Percentiles rank a stretch among this genome's conserved stretches.
These are phyloP conservation scores for Strigamia maritima DNA, from an alignment of 2,888 invertebrate species.

Conservation along the genomic window DNA sequence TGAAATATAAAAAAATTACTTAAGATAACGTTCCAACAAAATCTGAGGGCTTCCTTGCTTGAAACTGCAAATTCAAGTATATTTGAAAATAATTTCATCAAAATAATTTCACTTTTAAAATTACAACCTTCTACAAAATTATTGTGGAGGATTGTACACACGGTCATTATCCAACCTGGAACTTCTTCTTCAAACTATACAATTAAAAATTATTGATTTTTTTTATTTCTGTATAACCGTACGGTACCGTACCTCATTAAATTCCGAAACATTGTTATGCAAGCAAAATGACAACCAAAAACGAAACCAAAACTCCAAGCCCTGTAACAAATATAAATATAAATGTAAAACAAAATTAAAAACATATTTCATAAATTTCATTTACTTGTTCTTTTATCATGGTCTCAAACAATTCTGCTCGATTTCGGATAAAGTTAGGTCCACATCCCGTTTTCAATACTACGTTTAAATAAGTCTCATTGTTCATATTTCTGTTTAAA, in stretches of 20 bases:
- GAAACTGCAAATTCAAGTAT: not conserved
- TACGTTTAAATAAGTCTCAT: not conserved
- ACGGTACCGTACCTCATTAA: not conserved
- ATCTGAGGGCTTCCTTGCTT: not conserved
- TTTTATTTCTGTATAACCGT: no score
- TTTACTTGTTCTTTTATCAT: constrained; percentile 1
- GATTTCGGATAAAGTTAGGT: not conserved
- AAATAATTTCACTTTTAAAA: not conserved
- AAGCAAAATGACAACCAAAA: not conserved
- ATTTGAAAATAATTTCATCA: not conserved
- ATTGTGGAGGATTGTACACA: not conserved
- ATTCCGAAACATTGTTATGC: not conserved
- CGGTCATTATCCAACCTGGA: not conserved
- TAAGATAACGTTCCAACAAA: constrained; percentile 2
- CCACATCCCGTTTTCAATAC: not conserved
- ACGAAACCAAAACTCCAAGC: not conserved
- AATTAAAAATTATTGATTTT: not conserved
- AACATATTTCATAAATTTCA: no score
- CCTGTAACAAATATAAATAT: not conserved
- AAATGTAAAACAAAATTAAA: not conserved
- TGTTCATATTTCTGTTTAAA: not conserved
- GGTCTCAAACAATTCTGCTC: not conserved
- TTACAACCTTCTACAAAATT: not conserved
- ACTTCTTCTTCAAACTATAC: constrained; percentile 1
- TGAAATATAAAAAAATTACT: no score